Evolutionary conservation across 1,140 invertebrate genomes (phyloP), one percentile per base, ranked within the genome.

Genomic region (Diorhabda elongata): DNA sequence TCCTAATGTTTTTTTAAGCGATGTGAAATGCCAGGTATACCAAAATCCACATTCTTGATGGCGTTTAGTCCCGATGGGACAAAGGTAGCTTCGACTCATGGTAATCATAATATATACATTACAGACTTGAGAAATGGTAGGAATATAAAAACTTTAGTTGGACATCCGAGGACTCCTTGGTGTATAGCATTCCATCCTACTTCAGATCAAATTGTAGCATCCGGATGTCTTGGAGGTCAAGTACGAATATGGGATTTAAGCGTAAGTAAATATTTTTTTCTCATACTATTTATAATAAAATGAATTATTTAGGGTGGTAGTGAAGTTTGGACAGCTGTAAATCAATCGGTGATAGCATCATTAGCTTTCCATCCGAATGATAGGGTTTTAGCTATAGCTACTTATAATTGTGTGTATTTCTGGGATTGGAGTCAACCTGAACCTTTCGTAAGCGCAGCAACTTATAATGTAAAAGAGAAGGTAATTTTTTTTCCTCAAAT

Each of bases 111-210:
- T 80, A 90, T 97, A n/a, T 94, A 95, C 80, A 89, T 97, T 8
- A 93, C 89, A 60, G 92, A 96, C 76, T 80, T 95, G 42, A 86
- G 85, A 44, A 94, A 86, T 73, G 92, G 93, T 1, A 91, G 91
- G 79, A 90, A 93, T 80, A 87, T 94, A 26, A 87, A 88, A 73
- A 92, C 89, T 44, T 80, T 96, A 45, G 86, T 86, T 60, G 94
- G 94, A 5, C 94, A 96, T 83, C 92, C 93, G 42, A 83, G 94
- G n/a, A 95, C 93, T 59, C 94, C 94, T 3, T 97, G 94, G 94
- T 94, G 92, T 79, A 88, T 95, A 60, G 92, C 92, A 61, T 96
- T 96, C 82, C 94, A 96, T 83, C 94, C 94, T 2, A 89, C 90
- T 3, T 91, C 89, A 58, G 90, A 91, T 80, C 88, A 94, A 74